Base-by-base conservation (phyloP, 2,797 vertebrate species). In the Phaenicophaeus curvirostris region DNA sequence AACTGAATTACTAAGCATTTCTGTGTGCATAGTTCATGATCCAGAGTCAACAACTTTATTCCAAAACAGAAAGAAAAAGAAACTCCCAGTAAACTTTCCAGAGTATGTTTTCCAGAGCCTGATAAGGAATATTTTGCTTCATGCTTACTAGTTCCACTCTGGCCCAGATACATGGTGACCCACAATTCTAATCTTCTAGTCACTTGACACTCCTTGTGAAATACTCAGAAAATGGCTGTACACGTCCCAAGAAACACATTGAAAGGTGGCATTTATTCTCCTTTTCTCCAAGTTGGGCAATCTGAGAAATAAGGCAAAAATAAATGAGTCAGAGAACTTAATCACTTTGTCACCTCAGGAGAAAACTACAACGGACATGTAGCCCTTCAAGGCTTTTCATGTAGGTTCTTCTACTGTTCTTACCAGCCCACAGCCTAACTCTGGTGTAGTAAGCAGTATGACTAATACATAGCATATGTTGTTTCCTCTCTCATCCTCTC, bases 401-500 rank as follows among this genome's bases (percentile, higher is more conserved):
- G 51, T 48, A 65, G 46, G 46, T 42, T 89, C 65, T 73, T 90
- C 61, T 44, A 2, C 41, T 11, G 55, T 18, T 51, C 67, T 79
- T 42, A 57, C 23, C 85, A 90, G 61, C 89, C 63, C 85, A 80
- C 53, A 13, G 27, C 85, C 77, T 79, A 71, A 59, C 57, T 67
- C 28, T 1, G 7, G 14, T 41, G 42, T 89, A 90, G 80, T 65
- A 35, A 94, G 92, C 37, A 65, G 13, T 27, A 24, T 95, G 95
- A 96, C 80, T 94, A 94, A 94, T 61, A 73, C 12, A 24, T 7
- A 35, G 41, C 91, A 92, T 86, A 67, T 88, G 89, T 85, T 91
- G 82, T 88, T 94, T 89, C 89, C 85, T 41, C 87, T 86, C 87
- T 94, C 84, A 25, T 84, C 73, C 75, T 88, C 87, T 84, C 67